Evolutionary conservation across 2,888 invertebrate species (phyloP), one percentile per base, ranked within the genome.

Genomic region (Galerucella pusilla): DNA sequence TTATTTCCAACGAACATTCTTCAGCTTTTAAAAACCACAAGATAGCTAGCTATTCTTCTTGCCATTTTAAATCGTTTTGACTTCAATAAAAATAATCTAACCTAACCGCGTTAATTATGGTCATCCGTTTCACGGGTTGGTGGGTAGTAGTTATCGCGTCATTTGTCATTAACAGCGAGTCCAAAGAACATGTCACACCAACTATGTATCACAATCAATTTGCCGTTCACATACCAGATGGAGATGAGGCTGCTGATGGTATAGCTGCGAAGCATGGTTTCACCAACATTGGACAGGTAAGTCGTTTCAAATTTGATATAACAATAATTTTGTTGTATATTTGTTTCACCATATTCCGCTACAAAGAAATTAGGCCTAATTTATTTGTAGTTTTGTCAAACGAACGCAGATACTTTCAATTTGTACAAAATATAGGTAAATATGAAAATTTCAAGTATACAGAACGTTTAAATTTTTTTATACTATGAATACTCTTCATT

Each of bases 221-320:
- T 86, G 97, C 97, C 67, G 94, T 97, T 66, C 93, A 95, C 86
- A 92, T 98, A 85, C 94, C 94, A 28, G 93, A 91, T 61, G 93
- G 93, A 20, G 87, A 89, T 69, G 89, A 90, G n/a, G 91, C 91
- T 76, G 97, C 96, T 63, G 92, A 94, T 85, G 89, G 88, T 77
- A 92, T 98, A 82, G 97, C 97, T 67, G 88, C 87, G 79, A 94
- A 94, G 87, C 94, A 97, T 88, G 97, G 96, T 83, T 97, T 94
- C 90, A 89, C 90, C 84, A 95, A 97, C 88, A 90, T 92, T 84
- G 96, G 97, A 90, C 94, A 96, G 95, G 97, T 97, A 86, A 91
- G 71, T 57, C 3, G 11, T 57, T 57, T 35, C 5, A 28, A 28
- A n/a, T n/a, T n/a, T n/a, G n/a, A 49, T 49, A 4, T 14, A 49